Conservation (phyloP, 2,888 invertebrate species). For the Hyalella azteca region DNA sequence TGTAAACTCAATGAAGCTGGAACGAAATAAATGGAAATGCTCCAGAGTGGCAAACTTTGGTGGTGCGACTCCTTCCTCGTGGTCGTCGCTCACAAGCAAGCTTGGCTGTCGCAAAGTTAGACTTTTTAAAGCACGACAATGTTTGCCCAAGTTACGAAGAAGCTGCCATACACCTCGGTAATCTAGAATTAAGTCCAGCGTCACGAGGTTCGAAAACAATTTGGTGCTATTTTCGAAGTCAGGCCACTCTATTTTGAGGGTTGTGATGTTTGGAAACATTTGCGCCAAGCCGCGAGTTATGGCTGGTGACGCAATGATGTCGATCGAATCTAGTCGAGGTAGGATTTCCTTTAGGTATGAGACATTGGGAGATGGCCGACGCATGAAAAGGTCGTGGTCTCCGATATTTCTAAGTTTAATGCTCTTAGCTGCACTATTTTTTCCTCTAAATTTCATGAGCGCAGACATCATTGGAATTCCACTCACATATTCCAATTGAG, state of each 20-base stretch:
- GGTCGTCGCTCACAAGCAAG: slow-evolving; percentile 45
- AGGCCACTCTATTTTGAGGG: slow-evolving; percentile 42
- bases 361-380: slow-evolving; percentile 44
- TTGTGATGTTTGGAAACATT: slow-evolving; percentile 36
- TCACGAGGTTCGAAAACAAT: slow-evolving; percentile 42
- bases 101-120: slow-evolving; percentile 50
- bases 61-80: slow-evolving; percentile 25
- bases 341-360: slow-evolving; percentile 40
- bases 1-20: slow-evolving; percentile 55
- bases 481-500: slow-evolving; percentile 44
- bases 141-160: slow-evolving; percentile 41
- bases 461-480: slow-evolving; percentile 49
- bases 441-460: slow-evolving; percentile 4
- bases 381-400: slow-evolving; percentile 53
- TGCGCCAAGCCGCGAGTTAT: slow-evolving; percentile 38
- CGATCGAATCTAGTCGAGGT: slow-evolving; percentile 44
- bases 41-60: slow-evolving; percentile 39
- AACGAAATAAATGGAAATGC: slow-evolving; percentile 48
- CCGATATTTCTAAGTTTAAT: slow-evolving; percentile 42
- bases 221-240: slow-evolving; percentile 43
- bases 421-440: background rate
- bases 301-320: slow-evolving; percentile 42
- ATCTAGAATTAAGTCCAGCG: slow-evolving; percentile 51
- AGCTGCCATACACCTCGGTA: slow-evolving; percentile 53
- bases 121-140: slow-evolving; percentile 39